Evolutionary conservation across 2,888 invertebrate genomes (phyloP), one percentile per base, ranked within the genome.

Genomic region (Drosophila acutilabella): DNA sequence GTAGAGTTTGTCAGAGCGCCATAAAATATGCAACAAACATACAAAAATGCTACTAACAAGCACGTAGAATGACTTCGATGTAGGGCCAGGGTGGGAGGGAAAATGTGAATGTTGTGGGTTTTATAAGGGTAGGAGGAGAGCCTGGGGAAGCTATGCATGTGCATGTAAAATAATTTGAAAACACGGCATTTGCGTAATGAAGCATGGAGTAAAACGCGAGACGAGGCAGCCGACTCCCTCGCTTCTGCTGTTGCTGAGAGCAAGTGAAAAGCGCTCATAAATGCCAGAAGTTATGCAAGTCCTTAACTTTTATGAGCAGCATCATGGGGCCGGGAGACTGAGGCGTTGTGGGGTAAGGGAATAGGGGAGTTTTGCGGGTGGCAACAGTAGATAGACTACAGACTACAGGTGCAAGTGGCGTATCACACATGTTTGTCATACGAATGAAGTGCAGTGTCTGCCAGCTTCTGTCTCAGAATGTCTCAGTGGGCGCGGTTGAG

Each of bases 151-250:
- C 4, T 52, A 7, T 56, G 60, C 50, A 59, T 58, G 71, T 66
- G 53, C 76, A 74, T 84, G 79, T 88, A 74, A 78, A 89, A 89
- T 86, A 89, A 91, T 91, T 91, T 89, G 86, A 91, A 90, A 91
- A 88, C 89, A 88, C 76, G 81, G 84, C 91, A 91, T 92, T 91
- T 91, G 89, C 88, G 89, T 92, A 92, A 92, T 92, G 92, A 92
- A 91, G 89, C 92, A 91, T 91, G 87, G 82, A 84, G 83, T 82
- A 76, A 77, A 77, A 78, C 73, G 78, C 72, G 64, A 64, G 51
- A 51, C 60, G 59, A 53, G n/a, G 33, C 7, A 13, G 36, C 36
- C 13, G 13, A 13, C 13, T 11, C 36, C 13, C 36, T 13, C 4
- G 33, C 33, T 33, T 40, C 61, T 30, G 33, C 42, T 54, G 65